These are phyloP conservation scores for Psammodynastes pulverulentus DNA, from an alignment of 2,113 vertebrate genomes.

Conservation along the genomic window DNA sequence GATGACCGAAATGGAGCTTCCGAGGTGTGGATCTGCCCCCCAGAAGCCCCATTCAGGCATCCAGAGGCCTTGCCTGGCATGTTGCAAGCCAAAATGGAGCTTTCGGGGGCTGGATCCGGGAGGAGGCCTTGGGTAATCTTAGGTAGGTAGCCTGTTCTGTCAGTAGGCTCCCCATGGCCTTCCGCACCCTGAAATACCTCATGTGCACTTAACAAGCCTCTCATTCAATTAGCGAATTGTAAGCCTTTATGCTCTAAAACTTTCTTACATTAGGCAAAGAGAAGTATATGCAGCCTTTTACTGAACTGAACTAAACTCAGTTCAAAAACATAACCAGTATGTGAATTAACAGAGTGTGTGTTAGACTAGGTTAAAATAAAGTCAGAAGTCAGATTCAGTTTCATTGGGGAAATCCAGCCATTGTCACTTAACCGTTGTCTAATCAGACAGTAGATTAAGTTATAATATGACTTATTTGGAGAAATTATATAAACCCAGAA, in stretches of 20 bases:
- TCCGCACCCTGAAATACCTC: no score
- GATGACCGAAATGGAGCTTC: no score
- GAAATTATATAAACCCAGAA: neutral
- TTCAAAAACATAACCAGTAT: neutral
- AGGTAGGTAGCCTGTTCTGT: no score
- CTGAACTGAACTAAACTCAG: neutral
- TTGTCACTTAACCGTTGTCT: neutral
- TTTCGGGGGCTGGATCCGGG: fast-evolving
- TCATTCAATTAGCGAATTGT: neutral
- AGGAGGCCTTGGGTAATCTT: no score
- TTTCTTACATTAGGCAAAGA: neutral
- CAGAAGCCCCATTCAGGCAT: no score
- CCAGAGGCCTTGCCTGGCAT: no score
- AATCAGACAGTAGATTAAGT: neutral
- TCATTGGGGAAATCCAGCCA: neutral
- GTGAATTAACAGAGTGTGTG: neutral
- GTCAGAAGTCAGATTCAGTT: neutral
- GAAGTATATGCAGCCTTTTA: neutral
- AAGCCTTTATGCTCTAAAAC: neutral
- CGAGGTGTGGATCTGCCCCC: no score
- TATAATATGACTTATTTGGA: neutral
- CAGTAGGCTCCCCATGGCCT: no score
- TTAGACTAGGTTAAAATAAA: neutral
- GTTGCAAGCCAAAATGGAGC: no score
- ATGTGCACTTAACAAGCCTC: no score